Evolutionary conservation across 2,888 invertebrate species (phyloP).

Genomic region (Oscheius myriophilus): DNA sequence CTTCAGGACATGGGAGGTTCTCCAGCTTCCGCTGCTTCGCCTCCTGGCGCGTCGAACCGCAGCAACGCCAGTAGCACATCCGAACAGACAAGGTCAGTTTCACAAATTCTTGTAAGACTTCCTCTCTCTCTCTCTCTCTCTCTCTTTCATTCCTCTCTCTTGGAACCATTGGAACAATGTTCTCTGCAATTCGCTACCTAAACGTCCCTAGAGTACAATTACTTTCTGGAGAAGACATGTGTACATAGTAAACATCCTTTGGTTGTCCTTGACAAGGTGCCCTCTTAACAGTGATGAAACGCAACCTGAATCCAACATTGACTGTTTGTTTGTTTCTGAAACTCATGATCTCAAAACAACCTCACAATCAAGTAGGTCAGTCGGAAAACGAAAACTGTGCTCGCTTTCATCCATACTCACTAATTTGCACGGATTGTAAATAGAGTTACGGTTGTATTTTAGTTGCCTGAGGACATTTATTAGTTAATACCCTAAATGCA

Average conservation of each 20-base stretch:
- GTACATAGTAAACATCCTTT: conserved; percentile 4
- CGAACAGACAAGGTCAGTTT: conserved; percentile 57
- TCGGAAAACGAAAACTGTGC: no score
- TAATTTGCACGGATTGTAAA: no score
- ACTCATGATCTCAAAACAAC: no score
- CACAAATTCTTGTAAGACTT: neutral
- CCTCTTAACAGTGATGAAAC: no score
- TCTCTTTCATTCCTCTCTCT: neutral
- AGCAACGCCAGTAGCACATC: conserved; percentile 54
- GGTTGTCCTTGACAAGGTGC: neutral
- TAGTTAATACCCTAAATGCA: no score
- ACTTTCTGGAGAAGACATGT: conserved; percentile 8
- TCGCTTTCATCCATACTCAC: no score
- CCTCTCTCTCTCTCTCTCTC: conserved; percentile 3
- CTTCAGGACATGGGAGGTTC: conserved; percentile 49
- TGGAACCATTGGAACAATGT: no score
- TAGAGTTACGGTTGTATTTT: no score
- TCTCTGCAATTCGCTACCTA: neutral
- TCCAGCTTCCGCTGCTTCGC: conserved; percentile 46
- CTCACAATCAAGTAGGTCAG: no score
- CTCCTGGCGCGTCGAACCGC: conserved; percentile 52
- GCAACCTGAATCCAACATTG: no score
- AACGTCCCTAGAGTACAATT: conserved; percentile 9
- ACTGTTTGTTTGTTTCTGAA: no score
- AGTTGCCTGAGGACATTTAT: no score